Percentiles rank a stretch among this genome's conserved stretches.
These are phyloP conservation scores for Drosophila grimshawi DNA, from an alignment of 1,140 invertebrate genomes.

Conservation along the genomic window DNA sequence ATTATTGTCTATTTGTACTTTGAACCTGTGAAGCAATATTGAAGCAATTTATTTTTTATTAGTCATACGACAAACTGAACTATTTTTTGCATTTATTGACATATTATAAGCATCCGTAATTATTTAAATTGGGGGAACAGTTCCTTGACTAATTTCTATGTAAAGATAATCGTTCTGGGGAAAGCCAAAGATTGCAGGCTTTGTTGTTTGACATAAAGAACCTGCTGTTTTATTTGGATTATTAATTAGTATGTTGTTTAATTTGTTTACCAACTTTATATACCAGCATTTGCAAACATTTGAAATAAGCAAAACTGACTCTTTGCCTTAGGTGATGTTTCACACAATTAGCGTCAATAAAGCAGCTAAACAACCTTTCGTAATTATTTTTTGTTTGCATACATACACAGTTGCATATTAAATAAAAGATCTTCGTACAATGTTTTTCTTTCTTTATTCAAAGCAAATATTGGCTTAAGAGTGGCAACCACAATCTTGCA, in stretches of 20 bases:
- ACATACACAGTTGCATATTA: not conserved
- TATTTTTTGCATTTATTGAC: not conserved
- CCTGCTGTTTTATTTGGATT: constrained; percentile 9
- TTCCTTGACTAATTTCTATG: constrained; percentile 18
- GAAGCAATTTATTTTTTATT: not conserved
- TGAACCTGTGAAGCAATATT: not conserved
- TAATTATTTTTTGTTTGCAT: constrained; percentile 46
- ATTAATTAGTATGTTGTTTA: constrained; percentile 6
- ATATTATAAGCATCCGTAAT: constrained; percentile 11
- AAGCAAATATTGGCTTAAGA: constrained; percentile 32
- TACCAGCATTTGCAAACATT: not conserved
- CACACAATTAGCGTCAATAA: constrained; percentile 59
- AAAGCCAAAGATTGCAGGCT: not conserved
- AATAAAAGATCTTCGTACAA: constrained; percentile 27
- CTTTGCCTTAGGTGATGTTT: constrained; percentile 41
- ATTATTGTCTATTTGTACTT: constrained; percentile 1
- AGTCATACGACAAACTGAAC: not conserved
- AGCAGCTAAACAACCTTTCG: constrained; percentile 41
- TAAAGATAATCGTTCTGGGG: constrained; percentile 12
- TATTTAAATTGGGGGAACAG: not conserved
- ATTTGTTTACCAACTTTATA: constrained; percentile 7
- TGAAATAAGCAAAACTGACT: constrained; percentile 36
- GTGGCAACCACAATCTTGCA: not conserved
- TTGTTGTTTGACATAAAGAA: not conserved
- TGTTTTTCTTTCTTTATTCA: constrained; percentile 18